Evolutionary conservation across 2,888 invertebrate species (phyloP), one percentile per base, ranked within the genome.

Genomic region (Drosophila phalerata): DNA sequence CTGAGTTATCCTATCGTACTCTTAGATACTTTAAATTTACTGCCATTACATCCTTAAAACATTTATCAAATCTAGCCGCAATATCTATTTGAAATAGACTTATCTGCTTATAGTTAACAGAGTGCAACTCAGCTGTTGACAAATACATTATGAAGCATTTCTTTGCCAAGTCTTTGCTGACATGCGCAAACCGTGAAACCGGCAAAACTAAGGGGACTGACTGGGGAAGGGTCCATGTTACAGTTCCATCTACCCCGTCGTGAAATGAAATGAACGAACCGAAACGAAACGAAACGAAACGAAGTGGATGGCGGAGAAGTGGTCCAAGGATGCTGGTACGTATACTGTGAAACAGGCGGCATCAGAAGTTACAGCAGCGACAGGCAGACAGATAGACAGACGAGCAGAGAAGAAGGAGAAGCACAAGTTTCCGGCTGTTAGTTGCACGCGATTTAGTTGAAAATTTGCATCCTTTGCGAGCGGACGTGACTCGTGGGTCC

Each of bases 381-480:
- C 32, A 28, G 55, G 15, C 25, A 34, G 42, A 51, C 40, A 42
- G 55, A 19, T 17, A 38, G 63, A 49, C 67, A 57, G 63, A 61
- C 57, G 55, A 15, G 56, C 69, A 65, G 43, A 8, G 40, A 19
- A 49, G 52, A 57, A 66, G 70, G 63, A 60, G 48, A 11, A 47
- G 28, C 67, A 69, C 70, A 68, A 69, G 70, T 63, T 72, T 76
- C 75, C 75, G 67, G 73, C n/a, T 57, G 56, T 47, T 65, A 48
- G 71, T 63, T 69, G 81, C 60, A 68, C 48, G 72, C 83, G 69
- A 58, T 71, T 86, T 65, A 86, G 85, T 85, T 58, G 79, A 79
- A 81, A 83, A 86, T 87, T 85, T 83, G 83, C 85, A 85, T 86
- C 81, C 85, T 81, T 74, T 67, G 73, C 73, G 76, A 63, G 72